Evolutionary conservation across 2,888 invertebrate genomes (phyloP).

Genomic region (Chymomyza amoena): DNA sequence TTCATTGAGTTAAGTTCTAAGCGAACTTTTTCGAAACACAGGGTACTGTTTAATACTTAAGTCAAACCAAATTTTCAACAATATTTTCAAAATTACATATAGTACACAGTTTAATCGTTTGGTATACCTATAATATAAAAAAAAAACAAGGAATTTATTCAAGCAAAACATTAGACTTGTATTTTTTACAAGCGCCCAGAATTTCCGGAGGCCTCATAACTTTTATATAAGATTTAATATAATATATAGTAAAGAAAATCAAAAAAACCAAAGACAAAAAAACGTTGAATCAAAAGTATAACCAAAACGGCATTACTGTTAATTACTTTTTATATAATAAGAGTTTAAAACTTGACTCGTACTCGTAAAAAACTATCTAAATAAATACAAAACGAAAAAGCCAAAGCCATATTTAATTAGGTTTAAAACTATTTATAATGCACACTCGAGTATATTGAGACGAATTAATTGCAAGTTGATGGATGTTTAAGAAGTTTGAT

Average conservation of each 20-base stretch:
- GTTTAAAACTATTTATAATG: conserved; percentile 38
- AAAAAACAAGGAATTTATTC: conserved; percentile 69
- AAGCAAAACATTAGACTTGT: conserved; percentile 72
- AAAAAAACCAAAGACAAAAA: conserved; percentile 57
- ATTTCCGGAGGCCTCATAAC: conserved; percentile 14
- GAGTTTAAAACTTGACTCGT: conserved; percentile 50
- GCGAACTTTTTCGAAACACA: conserved; percentile 32
- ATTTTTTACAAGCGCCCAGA: conserved; percentile 55
- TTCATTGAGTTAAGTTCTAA: conserved; percentile 1
- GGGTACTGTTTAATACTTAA: conserved; percentile 49
- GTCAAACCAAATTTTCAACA: conserved; percentile 42
- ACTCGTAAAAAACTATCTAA: neutral
- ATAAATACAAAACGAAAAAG: conserved; percentile 47
- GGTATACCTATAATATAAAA: too few relatives aligned
- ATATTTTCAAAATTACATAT: conserved; percentile 38
- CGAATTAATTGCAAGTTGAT: conserved; percentile 45
- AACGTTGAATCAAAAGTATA: conserved; percentile 65
- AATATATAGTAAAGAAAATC: conserved; percentile 19
- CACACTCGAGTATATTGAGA: conserved; percentile 64
- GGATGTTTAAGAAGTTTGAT: neutral
- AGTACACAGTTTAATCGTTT: neutral
- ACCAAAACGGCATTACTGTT: conserved; percentile 59
- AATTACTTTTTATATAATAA: conserved; percentile 55
- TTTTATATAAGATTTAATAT: conserved; percentile 54
- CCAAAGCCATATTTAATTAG: conserved; percentile 62